Base-by-base conservation (phyloP, 2,888 invertebrate species). In the Tetragonisca angustula region DNA sequence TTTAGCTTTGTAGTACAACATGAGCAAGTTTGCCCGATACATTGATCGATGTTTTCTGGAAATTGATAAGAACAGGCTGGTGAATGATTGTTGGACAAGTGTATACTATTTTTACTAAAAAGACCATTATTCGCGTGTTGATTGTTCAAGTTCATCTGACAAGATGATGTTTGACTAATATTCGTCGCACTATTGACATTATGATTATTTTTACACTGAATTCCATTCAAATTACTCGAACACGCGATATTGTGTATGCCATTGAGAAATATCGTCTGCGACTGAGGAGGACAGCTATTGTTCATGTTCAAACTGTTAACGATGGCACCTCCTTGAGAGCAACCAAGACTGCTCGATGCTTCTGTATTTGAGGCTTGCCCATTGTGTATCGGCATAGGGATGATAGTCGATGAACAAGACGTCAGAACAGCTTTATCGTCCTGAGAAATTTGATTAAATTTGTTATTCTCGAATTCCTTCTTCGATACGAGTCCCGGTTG, bases 381-480 rank as follows among this genome's bases (percentile, higher is more conserved):
- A 71, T 92, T 93, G 67, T 93, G 93, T 36, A 93, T 90, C 2
- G 91, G 91, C 9, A 91, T 90, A 0, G 93, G 89, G 36, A 94
- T 94, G 49, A 93, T 93, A 56, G 82, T 91, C 6, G 88, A 76
- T 6, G 92, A 74, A 54, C 90, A 88, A 43, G 88, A 71, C 1
- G 86, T 77, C 50, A 92, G 67, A 17, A 70, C 88, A 0, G 86
- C 32, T 71, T 93, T 94, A 0, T 94, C 93, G 15, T 90, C 90
- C 49, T 89, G 90, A 0, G 79, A 72, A 27, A 90, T 85, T 52
- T 93, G 92, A 86, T 93, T 94, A 59, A 93, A 90, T 71, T 94
- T 93, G 56, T 94, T 93, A 76, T 93, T 93, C 74, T 93, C 93
- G 0, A 93, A 68, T 36, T 94, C 94, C 62, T 94, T 94, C 77